Evolutionary conservation across 1,140 invertebrate genomes (phyloP), one percentile per base, ranked within the genome.

Genomic region (Drosophila pruinosa): DNA sequence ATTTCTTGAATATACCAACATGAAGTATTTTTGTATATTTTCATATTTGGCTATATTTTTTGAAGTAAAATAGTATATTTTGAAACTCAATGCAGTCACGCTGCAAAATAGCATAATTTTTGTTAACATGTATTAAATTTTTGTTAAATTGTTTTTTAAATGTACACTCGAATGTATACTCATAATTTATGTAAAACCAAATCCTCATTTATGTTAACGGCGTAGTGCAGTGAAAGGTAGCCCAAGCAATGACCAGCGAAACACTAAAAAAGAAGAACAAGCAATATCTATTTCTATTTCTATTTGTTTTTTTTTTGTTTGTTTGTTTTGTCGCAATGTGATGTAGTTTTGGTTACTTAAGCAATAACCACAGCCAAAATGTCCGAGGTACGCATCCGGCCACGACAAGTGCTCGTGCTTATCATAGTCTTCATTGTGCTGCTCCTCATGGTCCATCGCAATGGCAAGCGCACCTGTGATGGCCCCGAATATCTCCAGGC

Each of bases 371-470:
- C 7, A 7, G 48, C 12, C 61, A 75, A 28, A 24, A 90, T 91
- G 90, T 75, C 88, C 26, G 90, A 91, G 78, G 75, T 90, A 50
- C 89, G 86, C 19, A 90, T 91, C 48, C 67, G 86, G 3, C 90
- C 89, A 21, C 77, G 90, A 21, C 89, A 90, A 78, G 86, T 91
- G 22, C 74, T 91, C 6, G 38, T 90, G 15, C 65, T 91, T 4
- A 82, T 91, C 38, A 86, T 91, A 4, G 72, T 91, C 8, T 89
- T 91, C 52, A 75, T 91, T 8, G 58, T 89, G 17, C 24, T 91
- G 2, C 64, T 90, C 7, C 58, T 90, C 45, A 74, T 91, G 61
- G 79, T 90, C 0, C 88, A 91, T 54, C 73, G 82, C 1, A 88
- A 90, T 52, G 90, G 81, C 0, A 86, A 91, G 53, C 75, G 67